Conservation (phyloP, 2,113 vertebrate species). For the Connochaetes taurinus region DNA sequence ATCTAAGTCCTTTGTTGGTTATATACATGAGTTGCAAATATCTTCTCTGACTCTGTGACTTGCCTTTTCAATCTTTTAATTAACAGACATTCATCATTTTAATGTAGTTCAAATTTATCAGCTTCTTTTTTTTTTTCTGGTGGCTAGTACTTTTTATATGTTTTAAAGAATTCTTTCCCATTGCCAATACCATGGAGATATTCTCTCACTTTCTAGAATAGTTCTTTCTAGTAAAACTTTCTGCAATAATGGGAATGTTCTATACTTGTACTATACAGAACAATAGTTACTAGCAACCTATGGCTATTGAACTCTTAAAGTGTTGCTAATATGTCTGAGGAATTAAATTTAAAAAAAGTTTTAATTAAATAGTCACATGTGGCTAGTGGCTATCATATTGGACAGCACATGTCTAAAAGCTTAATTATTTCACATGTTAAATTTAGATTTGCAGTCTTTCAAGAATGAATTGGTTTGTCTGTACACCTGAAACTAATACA, state of each 20-base stretch:
- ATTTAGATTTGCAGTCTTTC: not conserved
- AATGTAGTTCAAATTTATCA: not conserved
- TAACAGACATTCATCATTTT: not conserved
- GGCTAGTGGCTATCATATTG: not conserved
- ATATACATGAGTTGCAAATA: not conserved
- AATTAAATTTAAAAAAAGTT: not conserved
- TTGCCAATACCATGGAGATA: not conserved
- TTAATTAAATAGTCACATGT: not conserved
- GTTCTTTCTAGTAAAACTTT: not conserved
- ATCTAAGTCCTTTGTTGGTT: not conserved
- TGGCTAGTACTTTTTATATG: not conserved
- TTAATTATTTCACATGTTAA: not conserved
- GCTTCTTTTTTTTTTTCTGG: not conserved
- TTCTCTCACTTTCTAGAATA: not conserved
- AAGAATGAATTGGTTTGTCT: not conserved
- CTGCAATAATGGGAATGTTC: not conserved
- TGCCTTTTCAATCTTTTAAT: not conserved
- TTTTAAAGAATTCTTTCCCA: not conserved
- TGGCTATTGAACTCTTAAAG: not conserved
- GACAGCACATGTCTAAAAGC: not conserved
- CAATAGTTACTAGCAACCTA: not conserved
- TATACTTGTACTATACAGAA: not conserved
- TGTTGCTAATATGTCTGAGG: not conserved
- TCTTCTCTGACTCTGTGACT: not conserved
- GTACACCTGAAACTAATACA: not conserved